phyloP scores from a whole-genome alignment of 2,888 invertebrate species.

The Euzetes globulus region DNA sequence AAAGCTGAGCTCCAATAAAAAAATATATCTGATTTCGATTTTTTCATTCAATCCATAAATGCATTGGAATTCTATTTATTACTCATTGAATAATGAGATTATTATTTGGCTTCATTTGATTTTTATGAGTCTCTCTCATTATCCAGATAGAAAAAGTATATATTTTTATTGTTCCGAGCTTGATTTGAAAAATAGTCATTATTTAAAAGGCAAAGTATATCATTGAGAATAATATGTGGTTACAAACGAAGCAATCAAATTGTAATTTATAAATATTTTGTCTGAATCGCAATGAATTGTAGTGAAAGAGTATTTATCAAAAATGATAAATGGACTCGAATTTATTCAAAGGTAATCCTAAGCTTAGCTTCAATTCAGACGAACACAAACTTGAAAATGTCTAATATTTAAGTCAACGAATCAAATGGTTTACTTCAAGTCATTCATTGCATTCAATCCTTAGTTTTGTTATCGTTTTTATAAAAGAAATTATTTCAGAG shows the following conservation, averaged over 20 bases:
- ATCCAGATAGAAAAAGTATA: no score
- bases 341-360: constrained; percentile 1
- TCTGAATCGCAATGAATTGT: neutral
- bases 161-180: no score
- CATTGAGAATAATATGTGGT: neutral
- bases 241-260: constrained; percentile 1
- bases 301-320: neutral
- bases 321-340: neutral
- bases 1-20: neutral
- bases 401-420: neutral
- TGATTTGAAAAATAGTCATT: no score
- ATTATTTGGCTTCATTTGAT: neutral
- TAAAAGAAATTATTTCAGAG: neutral
- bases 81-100: no score
- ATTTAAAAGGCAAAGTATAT: no score
- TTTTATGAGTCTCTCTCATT: neutral
- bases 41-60: neutral
- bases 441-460: constrained; percentile 1
- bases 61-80: no score
- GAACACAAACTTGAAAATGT: neutral
- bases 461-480: neutral
- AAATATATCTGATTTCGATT: neutral
- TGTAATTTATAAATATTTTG: neutral
- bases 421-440: neutral
- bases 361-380: neutral